These are phyloP conservation scores for Pseudanteris insignis DNA, from an alignment of 2,888 invertebrate genomes.

Conservation along the genomic window DNA sequence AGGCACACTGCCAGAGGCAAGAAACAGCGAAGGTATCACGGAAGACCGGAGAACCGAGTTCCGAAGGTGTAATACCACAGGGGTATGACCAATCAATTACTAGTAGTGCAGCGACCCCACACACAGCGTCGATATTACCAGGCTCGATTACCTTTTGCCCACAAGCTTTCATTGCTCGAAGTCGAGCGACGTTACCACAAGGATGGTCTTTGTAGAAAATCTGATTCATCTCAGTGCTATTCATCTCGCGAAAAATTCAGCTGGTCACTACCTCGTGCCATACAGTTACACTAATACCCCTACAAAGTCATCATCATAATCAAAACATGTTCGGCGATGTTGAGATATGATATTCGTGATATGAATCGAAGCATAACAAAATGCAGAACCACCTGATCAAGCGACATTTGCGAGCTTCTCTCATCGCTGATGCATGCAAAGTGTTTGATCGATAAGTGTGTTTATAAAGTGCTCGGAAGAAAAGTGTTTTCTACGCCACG, in stretches of 20 bases:
- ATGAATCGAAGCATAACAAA: too few relatives aligned
- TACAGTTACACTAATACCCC: slow-evolving; percentile 13
- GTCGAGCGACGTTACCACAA: slow-evolving; percentile 26
- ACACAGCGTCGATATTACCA: slow-evolving; percentile 63
- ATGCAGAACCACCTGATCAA: slow-evolving; percentile 6
- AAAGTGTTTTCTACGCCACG: slow-evolving; percentile 27
- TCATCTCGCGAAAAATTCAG: slow-evolving; percentile 31
- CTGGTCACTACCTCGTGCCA: slow-evolving; percentile 20
- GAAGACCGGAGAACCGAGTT: slow-evolving; percentile 56
- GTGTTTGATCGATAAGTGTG: slow-evolving; percentile 24
- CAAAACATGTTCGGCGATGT: slow-evolving; percentile 16
- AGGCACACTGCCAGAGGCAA: slow-evolving; percentile 27
- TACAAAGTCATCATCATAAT: slow-evolving; percentile 21
- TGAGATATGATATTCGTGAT: too few relatives aligned
- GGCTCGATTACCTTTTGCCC: slow-evolving; percentile 62
- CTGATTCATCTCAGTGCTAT: slow-evolving; percentile 24
- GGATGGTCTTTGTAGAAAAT: slow-evolving; percentile 28
- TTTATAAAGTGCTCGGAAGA: slow-evolving; percentile 19
- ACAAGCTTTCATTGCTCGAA: slow-evolving; percentile 54
- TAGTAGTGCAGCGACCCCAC: slow-evolving; percentile 65
- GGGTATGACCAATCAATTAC: slow-evolving; percentile 67
- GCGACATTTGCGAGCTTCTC: slow-evolving; percentile 5
- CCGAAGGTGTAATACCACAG: slow-evolving; percentile 62
- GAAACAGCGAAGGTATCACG: slow-evolving; percentile 50
- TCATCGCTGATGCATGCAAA: slow-evolving; percentile 17